Percentiles rank a stretch among this genome's conserved stretches.
Evolutionary conservation across 2,113 vertebrate genomes (phyloP).

Genomic region (Phalacrocorax aristotelis): DNA sequence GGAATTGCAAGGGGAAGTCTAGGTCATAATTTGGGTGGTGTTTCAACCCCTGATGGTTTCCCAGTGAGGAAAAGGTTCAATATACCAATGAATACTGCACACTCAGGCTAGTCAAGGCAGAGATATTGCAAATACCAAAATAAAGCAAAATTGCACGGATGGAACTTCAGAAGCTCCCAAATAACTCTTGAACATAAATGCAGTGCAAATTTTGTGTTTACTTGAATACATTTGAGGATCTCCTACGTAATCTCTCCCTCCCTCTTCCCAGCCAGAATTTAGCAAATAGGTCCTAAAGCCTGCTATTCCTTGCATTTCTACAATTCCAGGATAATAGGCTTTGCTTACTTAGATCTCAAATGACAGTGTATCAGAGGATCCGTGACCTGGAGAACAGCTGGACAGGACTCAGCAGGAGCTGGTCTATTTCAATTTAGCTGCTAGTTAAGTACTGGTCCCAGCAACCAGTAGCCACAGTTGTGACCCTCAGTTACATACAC

Average conservation of each 20-base stretch:
- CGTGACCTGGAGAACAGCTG: neutral
- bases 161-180: neutral
- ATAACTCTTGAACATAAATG: neutral
- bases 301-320: neutral
- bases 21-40: neutral
- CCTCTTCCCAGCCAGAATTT: neutral
- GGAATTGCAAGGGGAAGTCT: neutral
- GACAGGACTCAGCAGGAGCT: neutral
- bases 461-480: neutral
- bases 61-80: neutral
- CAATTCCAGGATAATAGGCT: neutral
- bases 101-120: neutral
- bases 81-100: neutral
- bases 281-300: neutral
- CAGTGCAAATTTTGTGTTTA: neutral
- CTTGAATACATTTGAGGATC: neutral
- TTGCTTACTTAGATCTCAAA: neutral
- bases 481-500: neutral
- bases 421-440: neutral
- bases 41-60: slow-evolving; percentile 17
- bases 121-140: neutral
- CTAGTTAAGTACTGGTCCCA: neutral
- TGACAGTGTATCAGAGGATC: neutral
- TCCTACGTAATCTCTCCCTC: neutral
- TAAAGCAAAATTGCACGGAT: neutral